A percentile compares a stretch with the other conserved stretches of the same genome.
Conservation (phyloP, 2,113 vertebrate species). For the Phyllostomus discolor region DNA sequence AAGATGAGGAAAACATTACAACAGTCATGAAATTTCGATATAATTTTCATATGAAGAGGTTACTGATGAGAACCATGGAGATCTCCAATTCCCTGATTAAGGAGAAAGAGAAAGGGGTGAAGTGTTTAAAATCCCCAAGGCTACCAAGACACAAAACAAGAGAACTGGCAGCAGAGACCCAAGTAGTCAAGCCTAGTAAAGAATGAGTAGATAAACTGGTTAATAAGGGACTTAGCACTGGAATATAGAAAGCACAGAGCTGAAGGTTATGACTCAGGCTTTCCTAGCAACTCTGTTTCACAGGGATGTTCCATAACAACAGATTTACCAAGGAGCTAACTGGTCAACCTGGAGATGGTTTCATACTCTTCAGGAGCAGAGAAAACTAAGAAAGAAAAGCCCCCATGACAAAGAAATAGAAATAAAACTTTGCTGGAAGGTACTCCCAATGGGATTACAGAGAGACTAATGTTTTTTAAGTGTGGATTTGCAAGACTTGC, state of each 20-base stretch:
- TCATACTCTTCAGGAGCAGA: neutral
- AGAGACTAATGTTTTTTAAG: neutral
- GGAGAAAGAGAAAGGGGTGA: conserved; percentile 50
- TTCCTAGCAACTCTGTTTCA: conserved; percentile 31
- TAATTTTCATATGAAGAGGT: conserved; percentile 38
- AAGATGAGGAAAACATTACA: conserved; percentile 18
- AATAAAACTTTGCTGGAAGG: neutral
- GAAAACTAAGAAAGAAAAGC: neutral
- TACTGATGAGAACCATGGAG: conserved; percentile 39
- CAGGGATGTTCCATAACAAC: neutral
- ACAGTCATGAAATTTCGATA: conserved; percentile 35
- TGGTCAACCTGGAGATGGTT: neutral
- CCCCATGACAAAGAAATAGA: neutral
- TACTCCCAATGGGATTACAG: neutral
- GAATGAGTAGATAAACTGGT: conserved; percentile 47
- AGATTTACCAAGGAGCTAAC: neutral
- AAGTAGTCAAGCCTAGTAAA: conserved; percentile 19
- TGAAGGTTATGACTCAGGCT: conserved; percentile 28
- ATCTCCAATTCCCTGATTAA: conserved; percentile 54
- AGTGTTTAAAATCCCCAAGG: conserved; percentile 72
- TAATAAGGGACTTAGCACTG: conserved; percentile 26
- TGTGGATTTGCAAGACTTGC: neutral
- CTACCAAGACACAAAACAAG: conserved; percentile 71
- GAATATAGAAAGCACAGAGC: neutral
- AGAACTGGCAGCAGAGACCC: conserved; percentile 45